These are phyloP conservation scores for Argyra leucocephala DNA, from an alignment of 2,888 invertebrate species.

Conservation along the genomic window DNA sequence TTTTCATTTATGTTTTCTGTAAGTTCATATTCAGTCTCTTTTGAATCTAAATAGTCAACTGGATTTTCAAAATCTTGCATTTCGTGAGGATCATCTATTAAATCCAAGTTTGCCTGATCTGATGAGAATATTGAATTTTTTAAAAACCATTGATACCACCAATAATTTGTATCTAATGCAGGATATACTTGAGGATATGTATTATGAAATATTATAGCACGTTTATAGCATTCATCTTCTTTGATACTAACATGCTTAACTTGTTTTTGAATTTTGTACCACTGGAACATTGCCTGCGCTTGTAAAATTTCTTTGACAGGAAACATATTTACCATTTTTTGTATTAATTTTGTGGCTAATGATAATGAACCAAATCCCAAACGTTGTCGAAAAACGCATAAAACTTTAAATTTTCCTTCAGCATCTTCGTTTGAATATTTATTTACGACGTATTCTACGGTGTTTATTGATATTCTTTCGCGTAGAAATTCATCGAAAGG, in stretches of 20 bases:
- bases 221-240: neutral
- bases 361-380: neutral
- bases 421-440: neutral
- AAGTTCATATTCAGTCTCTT: neutral
- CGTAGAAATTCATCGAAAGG: neutral
- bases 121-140: neutral
- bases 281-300: neutral
- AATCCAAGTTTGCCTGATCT: neutral
- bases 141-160: constrained; percentile 3
- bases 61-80: constrained; percentile 1
- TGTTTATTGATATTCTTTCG: neutral
- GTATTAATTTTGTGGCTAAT: neutral
- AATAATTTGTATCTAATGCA: neutral
- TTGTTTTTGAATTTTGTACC: constrained; percentile 3
- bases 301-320: neutral
- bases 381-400: neutral
- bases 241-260: neutral
- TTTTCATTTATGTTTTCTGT: neutral
- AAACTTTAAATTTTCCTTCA: constrained; percentile 1
- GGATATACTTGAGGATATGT: neutral
- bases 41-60: neutral
- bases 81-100: neutral
- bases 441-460: neutral
- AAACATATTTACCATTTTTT: neutral
- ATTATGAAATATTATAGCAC: neutral